Evolutionary conservation across 1,140 invertebrate species (phyloP), one percentile per base, ranked within the genome.

Genomic region (Drosophila athabasca): DNA sequence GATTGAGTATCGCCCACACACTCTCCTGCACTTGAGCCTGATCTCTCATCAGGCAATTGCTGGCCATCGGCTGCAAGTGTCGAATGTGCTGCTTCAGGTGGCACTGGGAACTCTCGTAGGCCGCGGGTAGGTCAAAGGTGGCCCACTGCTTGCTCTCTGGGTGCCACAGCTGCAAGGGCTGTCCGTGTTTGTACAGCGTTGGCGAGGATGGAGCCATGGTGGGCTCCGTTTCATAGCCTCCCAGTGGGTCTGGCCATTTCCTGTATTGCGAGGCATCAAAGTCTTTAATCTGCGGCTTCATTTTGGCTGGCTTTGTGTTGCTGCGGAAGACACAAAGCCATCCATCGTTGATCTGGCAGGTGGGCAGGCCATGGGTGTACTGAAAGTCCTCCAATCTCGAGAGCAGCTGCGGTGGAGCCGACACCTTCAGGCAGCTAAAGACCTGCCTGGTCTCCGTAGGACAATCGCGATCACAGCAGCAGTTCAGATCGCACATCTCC

Each of bases 381-480:
- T 91, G 76, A 48, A 89, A 89, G 24, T 91, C 83, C 41, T 90
- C 79, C 3, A 91, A 46, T 9, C 75, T 73, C 0, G 61, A 54
- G 26, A 70, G 71, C 13, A 72, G 26, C 15, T 67, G 39, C 2
- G 62, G 53, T 0, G 45, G 15, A n/a, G 15, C 13, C 0, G 48
- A 1, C 0, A 43, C 24, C 1, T 22, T 15, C n/a, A 66, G 15
- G 22, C 90, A 91, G 54, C 59, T 64, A 11, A 92, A 92, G 0
- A 81, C 76, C 15, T 64, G 46, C 2, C 75, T 44, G 1, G 65
- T 61, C 8, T 79, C 74, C 0, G 22, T 2, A 2, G 52, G 13
- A 31, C 91, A 92, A 39, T 91, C 91, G 1, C 19, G 67, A 73
- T 92, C 91, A 48, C 91, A 92, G 55, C 91, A 92, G 50, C 91